Evolutionary conservation across 1,140 invertebrate genomes (phyloP), one percentile per base, ranked within the genome.

Genomic region (Ephestia elutella): DNA sequence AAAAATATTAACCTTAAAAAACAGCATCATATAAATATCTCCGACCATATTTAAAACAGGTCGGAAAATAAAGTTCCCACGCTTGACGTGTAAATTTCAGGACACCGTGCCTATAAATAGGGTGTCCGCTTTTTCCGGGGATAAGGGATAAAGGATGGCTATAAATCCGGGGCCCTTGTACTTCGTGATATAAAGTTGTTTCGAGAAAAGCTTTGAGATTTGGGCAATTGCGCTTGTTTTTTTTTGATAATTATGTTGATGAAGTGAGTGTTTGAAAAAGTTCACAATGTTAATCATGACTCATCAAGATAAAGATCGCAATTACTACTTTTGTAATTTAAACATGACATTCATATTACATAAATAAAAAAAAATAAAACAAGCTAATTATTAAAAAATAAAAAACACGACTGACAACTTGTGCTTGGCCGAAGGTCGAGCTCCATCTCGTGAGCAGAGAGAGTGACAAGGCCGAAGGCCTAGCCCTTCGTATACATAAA

Each of bases 161-260:
- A 71, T 81, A 81, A 81, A 81, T 81, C 70, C 44, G 65, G 57
- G 65, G 71, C 69, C 74, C 75, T 70, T 73, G 71, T 66, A 61
- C 54, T 58, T 68, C 68, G 65, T 59, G 62, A 73, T 73, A 78
- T 78, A 78, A 78, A 78, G 72, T 75, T 74, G 73, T 74, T 73
- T 56, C 11, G 21, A 19, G 30, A 60, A 57, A 66, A 71, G 60
- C 63, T 56, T 15, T 5, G 38, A 44, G 13, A 44, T 15, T 44
- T 15, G 2, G 13, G 38, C 2, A 15, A 15, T 15, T 44, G 15
- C 5, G 15, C 13, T 15, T 44, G 13, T 15, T 44, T 15, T 44
- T 38, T 44, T 1, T 44, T n/a, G 1, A 44, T n/a, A 44, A 44
- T n/a, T 44, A 44, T 10, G 4, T 5, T 28, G 25, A 5, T 8